A percentile compares a stretch with the other conserved stretches of the same genome.
Conservation (phyloP, 2,113 vertebrate genomes). For the Rostratula benghalensis region DNA sequence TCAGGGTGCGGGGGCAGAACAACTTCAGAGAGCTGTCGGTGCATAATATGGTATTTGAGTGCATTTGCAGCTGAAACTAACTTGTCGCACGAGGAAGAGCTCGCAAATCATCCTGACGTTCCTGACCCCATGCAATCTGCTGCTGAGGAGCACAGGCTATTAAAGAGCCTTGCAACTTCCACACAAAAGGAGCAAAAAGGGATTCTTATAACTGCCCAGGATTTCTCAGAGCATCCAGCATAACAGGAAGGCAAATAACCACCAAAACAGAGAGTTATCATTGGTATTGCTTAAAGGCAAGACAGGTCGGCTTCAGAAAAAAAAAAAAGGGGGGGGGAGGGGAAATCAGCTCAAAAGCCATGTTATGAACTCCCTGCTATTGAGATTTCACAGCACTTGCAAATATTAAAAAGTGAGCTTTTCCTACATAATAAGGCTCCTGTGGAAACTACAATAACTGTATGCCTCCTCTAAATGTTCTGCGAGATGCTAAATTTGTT, state of each 20-base stretch:
- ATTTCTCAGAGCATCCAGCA: not conserved
- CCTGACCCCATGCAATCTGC: not conserved
- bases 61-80: constrained; percentile 38
- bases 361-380: not conserved
- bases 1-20: constrained; percentile 62
- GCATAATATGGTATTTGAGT: constrained; percentile 61
- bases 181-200: not conserved
- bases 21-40: constrained; percentile 66
- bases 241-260: not conserved
- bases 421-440: not conserved
- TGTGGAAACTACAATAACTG: not conserved
- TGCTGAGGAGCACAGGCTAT: not conserved
- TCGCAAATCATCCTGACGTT: constrained; percentile 65
- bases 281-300: not conserved
- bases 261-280: not conserved
- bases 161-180: not conserved
- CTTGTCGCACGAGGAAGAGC: constrained; percentile 49
- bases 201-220: not conserved
- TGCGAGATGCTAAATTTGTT: not conserved
- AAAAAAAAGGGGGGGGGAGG: accelerated
- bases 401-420: not conserved
- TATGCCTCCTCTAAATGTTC: not conserved
- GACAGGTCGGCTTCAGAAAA: not conserved
- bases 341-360: not conserved
- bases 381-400: not conserved